Conservation (phyloP, 2,888 invertebrate genomes). For the Megalurothrips usitatus region DNA sequence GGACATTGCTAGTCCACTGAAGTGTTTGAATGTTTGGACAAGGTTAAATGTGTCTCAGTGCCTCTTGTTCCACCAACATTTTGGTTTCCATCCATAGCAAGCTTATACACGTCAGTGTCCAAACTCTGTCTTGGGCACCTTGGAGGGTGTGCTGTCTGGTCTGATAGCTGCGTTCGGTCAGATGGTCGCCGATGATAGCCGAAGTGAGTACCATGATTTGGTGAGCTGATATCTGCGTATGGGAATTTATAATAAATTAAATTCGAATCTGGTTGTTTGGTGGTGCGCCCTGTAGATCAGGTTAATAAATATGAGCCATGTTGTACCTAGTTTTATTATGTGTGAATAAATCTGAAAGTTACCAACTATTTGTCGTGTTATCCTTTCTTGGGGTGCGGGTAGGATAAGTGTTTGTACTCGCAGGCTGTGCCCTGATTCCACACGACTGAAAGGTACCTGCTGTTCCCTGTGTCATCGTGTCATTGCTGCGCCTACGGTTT, state of each 20-base stretch:
- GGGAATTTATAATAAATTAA: background rate
- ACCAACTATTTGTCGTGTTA: background rate
- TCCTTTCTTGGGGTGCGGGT: slow-evolving; percentile 6
- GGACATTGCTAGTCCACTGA: too few species aligned
- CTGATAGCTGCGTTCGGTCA: background rate
- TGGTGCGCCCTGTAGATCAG: background rate
- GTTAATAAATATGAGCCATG: background rate
- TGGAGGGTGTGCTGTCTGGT: background rate
- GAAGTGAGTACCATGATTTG: slow-evolving; percentile 4
- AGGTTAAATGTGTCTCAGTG: background rate
- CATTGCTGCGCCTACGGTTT: background rate
- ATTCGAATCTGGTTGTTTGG: background rate
- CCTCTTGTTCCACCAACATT: background rate
- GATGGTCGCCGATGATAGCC: slow-evolving; percentile 14
- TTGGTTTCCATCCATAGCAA: background rate
- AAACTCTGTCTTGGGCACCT: background rate
- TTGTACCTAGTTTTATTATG: background rate
- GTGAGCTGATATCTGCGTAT: background rate
- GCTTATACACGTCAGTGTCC: background rate
- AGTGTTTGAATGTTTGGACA: too few species aligned
- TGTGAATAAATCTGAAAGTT: slow-evolving; percentile 14
- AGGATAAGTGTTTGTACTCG: slow-evolving; percentile 4
- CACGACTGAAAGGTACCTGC: background rate
- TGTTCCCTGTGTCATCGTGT: background rate
- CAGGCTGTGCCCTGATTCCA: slow-evolving; percentile 3